phyloP scores from a whole-genome alignment of 1,140 invertebrate genomes.

The Procambarus clarkii region DNA sequence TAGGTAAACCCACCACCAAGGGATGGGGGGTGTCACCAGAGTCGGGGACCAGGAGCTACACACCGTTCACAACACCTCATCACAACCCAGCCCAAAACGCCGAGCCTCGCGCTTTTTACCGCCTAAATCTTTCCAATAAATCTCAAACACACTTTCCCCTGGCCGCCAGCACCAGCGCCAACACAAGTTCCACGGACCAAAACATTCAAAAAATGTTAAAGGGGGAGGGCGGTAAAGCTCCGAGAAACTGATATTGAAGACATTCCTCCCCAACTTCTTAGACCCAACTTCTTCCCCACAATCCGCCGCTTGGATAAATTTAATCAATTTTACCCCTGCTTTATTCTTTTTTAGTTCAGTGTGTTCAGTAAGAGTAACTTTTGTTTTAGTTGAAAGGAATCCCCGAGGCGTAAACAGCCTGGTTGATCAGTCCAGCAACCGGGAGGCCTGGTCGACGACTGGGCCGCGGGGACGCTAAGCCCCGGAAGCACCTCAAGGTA shows the following conservation, averaged over 20 bases:
- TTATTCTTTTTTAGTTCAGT: too few species aligned
- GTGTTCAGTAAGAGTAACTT: too few species aligned
- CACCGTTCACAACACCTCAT: neutral
- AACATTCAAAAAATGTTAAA: slow-evolving; percentile 45
- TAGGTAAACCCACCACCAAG: too few species aligned
- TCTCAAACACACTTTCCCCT: slow-evolving; percentile 9
- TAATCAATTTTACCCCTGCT: neutral
- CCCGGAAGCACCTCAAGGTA: too few species aligned
- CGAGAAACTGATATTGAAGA: slow-evolving; percentile 37
- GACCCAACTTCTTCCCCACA: slow-evolving; percentile 17
- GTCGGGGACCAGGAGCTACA: neutral
- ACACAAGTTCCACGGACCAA: slow-evolving; percentile 23
- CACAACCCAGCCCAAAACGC: neutral
- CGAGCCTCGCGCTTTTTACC: neutral
- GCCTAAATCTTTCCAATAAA: slow-evolving; percentile 24
- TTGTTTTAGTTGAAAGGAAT: too few species aligned
- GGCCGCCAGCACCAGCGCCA: neutral
- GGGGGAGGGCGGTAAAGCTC: slow-evolving; percentile 3
- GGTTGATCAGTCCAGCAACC: too few species aligned
- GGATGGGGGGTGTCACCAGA: too few species aligned
- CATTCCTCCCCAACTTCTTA: slow-evolving; percentile 17
- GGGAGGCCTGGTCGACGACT: too few species aligned
- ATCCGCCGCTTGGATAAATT: neutral
- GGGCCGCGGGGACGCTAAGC: too few species aligned
- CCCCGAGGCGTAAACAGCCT: too few species aligned